Evolutionary conservation across 2,113 vertebrate species (phyloP).

Genomic region (Vulpes ferrilata): DNA sequence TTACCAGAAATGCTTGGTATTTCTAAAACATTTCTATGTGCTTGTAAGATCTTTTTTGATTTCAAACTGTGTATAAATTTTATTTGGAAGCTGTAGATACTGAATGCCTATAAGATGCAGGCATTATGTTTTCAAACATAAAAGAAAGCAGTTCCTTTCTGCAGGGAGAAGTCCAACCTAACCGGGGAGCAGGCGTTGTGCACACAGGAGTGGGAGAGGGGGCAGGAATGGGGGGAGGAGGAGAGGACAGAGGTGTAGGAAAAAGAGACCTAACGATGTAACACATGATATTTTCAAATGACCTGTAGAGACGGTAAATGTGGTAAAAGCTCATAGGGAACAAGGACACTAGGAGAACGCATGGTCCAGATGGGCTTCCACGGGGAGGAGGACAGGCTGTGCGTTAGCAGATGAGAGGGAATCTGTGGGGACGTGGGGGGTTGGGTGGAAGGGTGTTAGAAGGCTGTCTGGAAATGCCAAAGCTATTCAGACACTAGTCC

Average conservation of each 20-base stretch:
- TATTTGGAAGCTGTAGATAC: neutral
- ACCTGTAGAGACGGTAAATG: neutral
- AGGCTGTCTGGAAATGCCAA: neutral
- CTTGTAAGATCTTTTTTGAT: neutral
- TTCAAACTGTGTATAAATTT: neutral
- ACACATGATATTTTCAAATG: neutral
- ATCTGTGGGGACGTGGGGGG: neutral
- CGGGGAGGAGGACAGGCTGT: neutral
- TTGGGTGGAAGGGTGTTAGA: accelerated
- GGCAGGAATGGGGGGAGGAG: too few relatives aligned
- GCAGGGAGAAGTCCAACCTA: neutral
- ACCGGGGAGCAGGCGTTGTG: accelerated
- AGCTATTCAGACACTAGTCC: neutral
- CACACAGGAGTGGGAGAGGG: accelerated
- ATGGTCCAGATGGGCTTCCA: neutral
- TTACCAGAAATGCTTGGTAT: neutral
- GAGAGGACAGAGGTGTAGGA: neutral
- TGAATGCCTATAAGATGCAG: neutral
- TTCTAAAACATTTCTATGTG: neutral
- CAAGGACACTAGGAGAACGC: neutral
- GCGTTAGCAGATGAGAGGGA: neutral
- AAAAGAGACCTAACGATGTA: neutral
- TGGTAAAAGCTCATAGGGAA: neutral
- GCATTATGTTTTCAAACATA: neutral
- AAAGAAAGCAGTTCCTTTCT: neutral